Conservation (phyloP, 2,113 vertebrate genomes). For the Gasterosteus aculeatus region DNA sequence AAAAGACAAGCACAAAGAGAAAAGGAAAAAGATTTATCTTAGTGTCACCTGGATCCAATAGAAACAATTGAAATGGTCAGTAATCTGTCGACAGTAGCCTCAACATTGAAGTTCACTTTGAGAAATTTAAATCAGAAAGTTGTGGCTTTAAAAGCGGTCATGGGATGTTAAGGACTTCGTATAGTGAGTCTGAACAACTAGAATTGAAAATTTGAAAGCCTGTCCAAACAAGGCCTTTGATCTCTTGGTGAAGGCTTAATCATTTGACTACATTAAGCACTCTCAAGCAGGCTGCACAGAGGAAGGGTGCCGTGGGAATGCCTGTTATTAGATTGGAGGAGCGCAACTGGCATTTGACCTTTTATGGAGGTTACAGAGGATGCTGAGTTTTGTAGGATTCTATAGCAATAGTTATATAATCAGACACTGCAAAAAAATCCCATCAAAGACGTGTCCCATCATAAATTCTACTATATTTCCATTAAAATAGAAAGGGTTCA, state of each 20-base stretch:
- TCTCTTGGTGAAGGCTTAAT: conserved; percentile 62
- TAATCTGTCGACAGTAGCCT: conserved; percentile 15
- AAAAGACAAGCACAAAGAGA: conserved; percentile 76
- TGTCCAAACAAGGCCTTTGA: conserved; percentile 64
- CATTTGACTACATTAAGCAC: conserved; percentile 67
- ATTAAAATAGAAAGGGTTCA: conserved; percentile 60
- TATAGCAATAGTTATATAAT: conserved; percentile 34
- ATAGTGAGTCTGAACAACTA: conserved; percentile 42
- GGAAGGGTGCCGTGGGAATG: conserved; percentile 49
- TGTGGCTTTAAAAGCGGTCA: conserved; percentile 21
- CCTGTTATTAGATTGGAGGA: conserved; percentile 44
- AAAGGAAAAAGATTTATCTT: neutral
- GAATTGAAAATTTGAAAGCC: conserved; percentile 45
- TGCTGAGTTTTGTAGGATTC: conserved; percentile 1
- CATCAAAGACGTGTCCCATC: conserved; percentile 29
- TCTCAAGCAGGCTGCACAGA: conserved; percentile 55
- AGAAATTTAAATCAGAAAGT: conserved; percentile 29
- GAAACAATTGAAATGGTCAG: conserved; percentile 14
- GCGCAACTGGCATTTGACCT: conserved; percentile 40
- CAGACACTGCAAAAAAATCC: conserved; percentile 32
- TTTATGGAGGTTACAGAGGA: conserved; percentile 10
- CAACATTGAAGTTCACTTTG: conserved; percentile 16
- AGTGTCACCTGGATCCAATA: neutral
- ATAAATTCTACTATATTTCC: too few relatives aligned
- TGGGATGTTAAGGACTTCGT: conserved; percentile 33